Conservation (phyloP, 2,888 invertebrate genomes). For the Ferrisia virgata region DNA sequence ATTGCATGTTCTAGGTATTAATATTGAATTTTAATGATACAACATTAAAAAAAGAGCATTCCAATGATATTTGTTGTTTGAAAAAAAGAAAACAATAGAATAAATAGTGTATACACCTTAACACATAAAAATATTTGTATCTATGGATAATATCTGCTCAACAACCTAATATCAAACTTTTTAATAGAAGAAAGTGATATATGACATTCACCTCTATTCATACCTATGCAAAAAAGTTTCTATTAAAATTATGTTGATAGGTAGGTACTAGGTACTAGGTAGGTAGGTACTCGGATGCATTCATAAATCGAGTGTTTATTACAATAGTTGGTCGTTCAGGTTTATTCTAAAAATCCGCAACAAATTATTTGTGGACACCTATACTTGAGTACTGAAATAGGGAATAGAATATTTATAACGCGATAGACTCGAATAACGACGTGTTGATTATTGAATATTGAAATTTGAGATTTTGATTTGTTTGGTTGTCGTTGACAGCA, state of each 20-base stretch:
- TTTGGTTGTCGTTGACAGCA: not conserved
- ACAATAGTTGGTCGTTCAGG: too few relatives aligned
- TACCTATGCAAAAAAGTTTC: too few relatives aligned
- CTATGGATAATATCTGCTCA: too few relatives aligned
- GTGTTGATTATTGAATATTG: not conserved
- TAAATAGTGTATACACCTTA: not conserved
- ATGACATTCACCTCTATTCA: too few relatives aligned
- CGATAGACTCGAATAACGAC: not conserved
- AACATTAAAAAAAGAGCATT: not conserved
- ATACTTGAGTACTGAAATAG: not conserved
- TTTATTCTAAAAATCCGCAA: too few relatives aligned
- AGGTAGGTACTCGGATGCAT: too few relatives aligned
- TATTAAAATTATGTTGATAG: too few relatives aligned
- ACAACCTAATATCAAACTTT: too few relatives aligned
- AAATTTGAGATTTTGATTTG: not conserved
- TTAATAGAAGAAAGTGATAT: too few relatives aligned
- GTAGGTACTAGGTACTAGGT: too few relatives aligned
- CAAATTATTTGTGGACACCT: too few relatives aligned
- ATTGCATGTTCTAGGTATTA: not conserved
- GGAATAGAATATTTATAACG: not conserved
- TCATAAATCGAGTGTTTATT: too few relatives aligned
- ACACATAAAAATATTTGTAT: not conserved
- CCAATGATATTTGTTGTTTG: not conserved
- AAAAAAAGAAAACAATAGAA: not conserved
- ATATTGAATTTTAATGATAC: constrained; percentile 9